Base-by-base conservation (phyloP, 2,888 invertebrate genomes). In the Ochropleura leucogaster region DNA sequence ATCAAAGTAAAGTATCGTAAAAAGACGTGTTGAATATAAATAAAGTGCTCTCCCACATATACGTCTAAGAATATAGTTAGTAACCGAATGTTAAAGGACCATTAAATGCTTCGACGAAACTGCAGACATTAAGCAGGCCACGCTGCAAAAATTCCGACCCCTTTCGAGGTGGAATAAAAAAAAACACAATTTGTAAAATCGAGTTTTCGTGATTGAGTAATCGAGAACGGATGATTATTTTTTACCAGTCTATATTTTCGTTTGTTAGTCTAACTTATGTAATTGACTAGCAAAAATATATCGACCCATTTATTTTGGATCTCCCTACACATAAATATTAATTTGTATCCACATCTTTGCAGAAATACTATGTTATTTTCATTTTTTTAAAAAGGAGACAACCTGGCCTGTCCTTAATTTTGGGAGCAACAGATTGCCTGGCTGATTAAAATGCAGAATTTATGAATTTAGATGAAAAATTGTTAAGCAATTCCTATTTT, bases 401-500 rank as follows among this genome's bases (percentile, higher is more conserved):
- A 16, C 3, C 44, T 69, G 71, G 65, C 64, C 42, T 79, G 53
- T 79, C 4, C n/a, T 12, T 59, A 53, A 30, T 72, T 79, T 65
- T 79, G 8, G 51, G 51, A 63, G 20, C 62, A 46, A 51, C 64
- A 47, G 12, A 53, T 46, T 20, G 14, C 46, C 16, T 40, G 51
- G 9, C n/a, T 57, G 65, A 66, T 71, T 79, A 42, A 42, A 2
- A 64, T 77, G 46, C 42, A 47, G n/a, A 79, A 65, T 79, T 20
- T 40, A 62, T 62, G 18, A 78, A 68, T 77, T 59, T 64, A 47
- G 16, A 65, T 79, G 51, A 72, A 60, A 71, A 51, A 53, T 47
- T 64, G 46, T n/a, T 59, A 44, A n/a, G 42, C 18, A 73, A 47
- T 16, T 10, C 12, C 20, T 74, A 16, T 59, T 72, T 62, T 6